Evolutionary conservation across 1,140 invertebrate species (phyloP), one percentile per base, ranked within the genome.

Genomic region (Oppia nitens): DNA sequence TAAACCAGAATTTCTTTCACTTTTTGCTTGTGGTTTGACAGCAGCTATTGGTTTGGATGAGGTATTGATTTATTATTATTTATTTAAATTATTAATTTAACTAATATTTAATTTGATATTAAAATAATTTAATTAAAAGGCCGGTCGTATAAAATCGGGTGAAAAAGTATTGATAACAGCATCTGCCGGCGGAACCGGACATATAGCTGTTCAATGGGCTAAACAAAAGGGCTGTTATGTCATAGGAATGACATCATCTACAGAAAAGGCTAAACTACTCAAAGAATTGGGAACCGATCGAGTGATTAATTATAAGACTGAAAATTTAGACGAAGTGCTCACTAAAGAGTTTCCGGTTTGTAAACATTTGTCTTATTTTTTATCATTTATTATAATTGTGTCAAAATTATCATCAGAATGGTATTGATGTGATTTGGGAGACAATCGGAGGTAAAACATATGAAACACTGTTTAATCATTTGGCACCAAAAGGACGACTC

Each of bases 221-320:
- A 73, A 73, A 55, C 58, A 65, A 52, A 65, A 65, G 27, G 72
- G 71, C 3, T 72, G 71, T 64, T 69, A 73, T 66, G 72, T 73
- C 2, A 71, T 74, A 45, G 72, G 72, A 26, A 72, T 71, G 32
- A 73, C 71, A 61, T 74, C 72, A 20, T 64, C 66, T 56, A 67
- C 69, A 60, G 69, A 72, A 9, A 74, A 74, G 66, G 70, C 68
- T 6, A 59, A 71, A 53, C 69, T 71, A 59, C 62, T 74, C n/a
- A 70, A 69, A 67, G 69, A 68, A 62, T 60, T 59, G 27, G 71
- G 70, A 9, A 69, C 67, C 66, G 68, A 72, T 58, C 60, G 69
- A 24, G 64, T 69, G 12, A 64, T 72, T 3, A 71, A 73, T 50
- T 73, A 73, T 63, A 68, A 65, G 49, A 70, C 66, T 47, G 70